Conservation (phyloP, 2,888 invertebrate species). For the Sepioteuthis lessoniana region DNA sequence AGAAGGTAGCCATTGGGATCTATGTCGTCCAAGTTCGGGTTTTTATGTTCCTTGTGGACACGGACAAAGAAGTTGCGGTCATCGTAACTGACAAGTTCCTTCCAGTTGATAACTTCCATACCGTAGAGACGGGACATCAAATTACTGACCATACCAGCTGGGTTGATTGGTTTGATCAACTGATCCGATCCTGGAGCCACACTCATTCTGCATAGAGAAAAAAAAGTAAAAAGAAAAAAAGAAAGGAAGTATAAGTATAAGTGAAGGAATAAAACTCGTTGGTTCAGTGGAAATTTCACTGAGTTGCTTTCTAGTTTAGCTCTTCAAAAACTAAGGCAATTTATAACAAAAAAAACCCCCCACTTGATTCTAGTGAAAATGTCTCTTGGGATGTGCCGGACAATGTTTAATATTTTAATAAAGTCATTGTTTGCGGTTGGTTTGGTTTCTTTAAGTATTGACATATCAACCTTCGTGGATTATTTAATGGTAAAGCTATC, state of each 20-base stretch:
- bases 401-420: too few relatives aligned
- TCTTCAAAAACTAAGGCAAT: too few relatives aligned
- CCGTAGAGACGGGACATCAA: constrained; percentile 77
- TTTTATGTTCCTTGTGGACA: constrained; percentile 77
- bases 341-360: too few relatives aligned
- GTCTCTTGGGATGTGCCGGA: too few relatives aligned
- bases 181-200: neutral
- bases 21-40: constrained; percentile 59
- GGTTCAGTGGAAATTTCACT: neutral
- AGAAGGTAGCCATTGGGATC: constrained; percentile 78
- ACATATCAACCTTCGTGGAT: too few relatives aligned
- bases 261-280: neutral
- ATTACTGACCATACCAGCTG: neutral
- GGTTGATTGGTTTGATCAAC: constrained; percentile 1
- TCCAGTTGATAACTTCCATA: constrained; percentile 78
- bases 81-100: constrained; percentile 84
- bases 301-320: too few relatives aligned
- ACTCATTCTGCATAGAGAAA: neutral
- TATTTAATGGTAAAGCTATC: too few relatives aligned
- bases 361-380: too few relatives aligned
- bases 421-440: too few relatives aligned
- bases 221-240: neutral
- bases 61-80: constrained; percentile 84
- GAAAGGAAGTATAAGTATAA: neutral
- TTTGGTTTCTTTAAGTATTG: too few relatives aligned